Evolutionary conservation across 2,797 vertebrate genomes (phyloP).

Genomic region (Chelmon rostratus): DNA sequence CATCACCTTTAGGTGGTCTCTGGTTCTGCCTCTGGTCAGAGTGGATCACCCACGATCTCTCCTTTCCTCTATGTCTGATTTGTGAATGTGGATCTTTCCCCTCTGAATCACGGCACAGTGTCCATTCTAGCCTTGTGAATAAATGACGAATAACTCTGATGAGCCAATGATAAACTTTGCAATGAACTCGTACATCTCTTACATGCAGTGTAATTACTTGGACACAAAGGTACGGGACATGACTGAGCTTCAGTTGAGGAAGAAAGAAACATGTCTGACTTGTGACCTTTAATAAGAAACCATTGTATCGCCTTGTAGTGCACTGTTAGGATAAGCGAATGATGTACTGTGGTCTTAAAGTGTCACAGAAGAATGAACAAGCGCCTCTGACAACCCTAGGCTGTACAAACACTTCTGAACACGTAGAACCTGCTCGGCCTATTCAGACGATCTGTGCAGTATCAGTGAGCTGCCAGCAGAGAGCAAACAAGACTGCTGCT

Average conservation of each 20-base stretch:
- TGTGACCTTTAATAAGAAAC: constrained; percentile 17
- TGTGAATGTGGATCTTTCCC: background rate
- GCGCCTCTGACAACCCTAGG: constrained; percentile 7
- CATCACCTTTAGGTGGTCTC: constrained; percentile 39
- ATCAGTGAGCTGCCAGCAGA: constrained; percentile 56
- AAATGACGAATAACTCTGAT: constrained; percentile 7
- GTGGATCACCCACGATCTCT: background rate
- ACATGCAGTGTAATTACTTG: constrained; percentile 10
- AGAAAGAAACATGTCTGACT: background rate
- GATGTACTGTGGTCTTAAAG: background rate
- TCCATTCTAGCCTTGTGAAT: background rate
- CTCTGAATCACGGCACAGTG: background rate
- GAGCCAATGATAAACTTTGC: background rate
- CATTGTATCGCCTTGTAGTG: background rate
- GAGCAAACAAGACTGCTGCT: constrained; percentile 41
- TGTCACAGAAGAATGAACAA: constrained; percentile 28
- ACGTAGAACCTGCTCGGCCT: background rate
- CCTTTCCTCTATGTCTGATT: background rate
- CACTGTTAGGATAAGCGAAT: background rate
- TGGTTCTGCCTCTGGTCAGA: constrained; percentile 7
- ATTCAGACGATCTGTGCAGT: constrained; percentile 36
- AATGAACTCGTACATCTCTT: background rate
- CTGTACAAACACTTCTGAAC: constrained; percentile 1
- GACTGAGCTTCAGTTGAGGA: constrained; percentile 3
- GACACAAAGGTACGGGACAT: constrained; percentile 3